These are phyloP conservation scores for Tupaia tana DNA, from an alignment of 2,113 vertebrate species.

Conservation along the genomic window DNA sequence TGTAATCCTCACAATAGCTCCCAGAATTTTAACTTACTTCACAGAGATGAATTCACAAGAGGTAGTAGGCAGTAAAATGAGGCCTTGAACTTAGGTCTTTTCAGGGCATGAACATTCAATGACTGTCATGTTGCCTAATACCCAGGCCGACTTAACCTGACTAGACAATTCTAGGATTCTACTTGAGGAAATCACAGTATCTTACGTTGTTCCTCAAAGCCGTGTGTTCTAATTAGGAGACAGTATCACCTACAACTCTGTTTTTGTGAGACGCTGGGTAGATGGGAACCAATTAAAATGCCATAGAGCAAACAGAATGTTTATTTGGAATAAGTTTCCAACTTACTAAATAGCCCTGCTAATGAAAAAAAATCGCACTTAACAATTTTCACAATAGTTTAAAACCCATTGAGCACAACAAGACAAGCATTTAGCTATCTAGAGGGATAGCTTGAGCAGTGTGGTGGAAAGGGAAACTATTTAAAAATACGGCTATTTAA, in stretches of 20 bases:
- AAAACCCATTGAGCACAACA: conserved; percentile 80
- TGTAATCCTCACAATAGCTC: background rate
- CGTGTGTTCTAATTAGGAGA: background rate
- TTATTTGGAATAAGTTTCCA: conserved; percentile 81
- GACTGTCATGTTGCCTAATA: background rate
- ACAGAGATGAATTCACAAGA: background rate
- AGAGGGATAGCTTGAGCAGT: conserved; percentile 74
- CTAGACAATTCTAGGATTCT: background rate
- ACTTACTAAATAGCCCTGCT: conserved; percentile 77
- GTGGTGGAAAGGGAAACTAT: conserved; percentile 81
- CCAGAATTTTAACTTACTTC: background rate
- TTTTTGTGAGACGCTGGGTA: conserved; percentile 36
- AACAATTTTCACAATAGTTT: conserved; percentile 81
- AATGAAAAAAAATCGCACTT: conserved; percentile 80
- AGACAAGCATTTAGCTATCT: conserved; percentile 78
- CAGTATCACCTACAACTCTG: conserved; percentile 54
- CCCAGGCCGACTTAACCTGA: background rate
- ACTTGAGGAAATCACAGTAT: background rate
- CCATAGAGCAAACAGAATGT: conserved; percentile 69
- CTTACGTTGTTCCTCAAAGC: background rate
- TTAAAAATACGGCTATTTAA: conserved; percentile 82
- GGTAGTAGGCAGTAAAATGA: background rate
- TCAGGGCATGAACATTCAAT: background rate
- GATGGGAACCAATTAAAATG: conserved; percentile 79
- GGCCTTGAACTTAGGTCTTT: background rate